These are phyloP conservation scores for Chromoteleia sp. DNA, from an alignment of 2,888 invertebrate genomes.

Conservation along the genomic window DNA sequence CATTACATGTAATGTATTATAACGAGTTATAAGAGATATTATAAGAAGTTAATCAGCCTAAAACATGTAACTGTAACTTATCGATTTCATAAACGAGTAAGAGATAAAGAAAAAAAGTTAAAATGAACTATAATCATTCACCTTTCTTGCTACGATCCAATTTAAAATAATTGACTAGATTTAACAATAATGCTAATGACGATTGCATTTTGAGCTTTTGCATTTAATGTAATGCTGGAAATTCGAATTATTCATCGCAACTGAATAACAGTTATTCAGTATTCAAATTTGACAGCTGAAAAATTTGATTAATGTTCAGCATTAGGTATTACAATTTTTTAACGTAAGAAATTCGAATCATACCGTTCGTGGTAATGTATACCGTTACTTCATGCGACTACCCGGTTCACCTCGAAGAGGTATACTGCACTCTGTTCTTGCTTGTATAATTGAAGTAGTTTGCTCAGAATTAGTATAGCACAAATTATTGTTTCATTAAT, in stretches of 20 bases:
- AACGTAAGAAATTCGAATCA: conserved; percentile 11
- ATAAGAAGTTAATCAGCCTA: not conserved
- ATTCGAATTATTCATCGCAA: conserved; percentile 20
- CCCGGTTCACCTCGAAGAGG: conserved; percentile 63
- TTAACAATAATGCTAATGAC: not conserved
- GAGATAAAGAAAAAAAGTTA: not conserved
- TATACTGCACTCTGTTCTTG: conserved; percentile 55
- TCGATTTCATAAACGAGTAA: not conserved
- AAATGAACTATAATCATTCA: conserved; percentile 1
- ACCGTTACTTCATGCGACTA: conserved; percentile 59
- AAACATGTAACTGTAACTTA: not conserved
- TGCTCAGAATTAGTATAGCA: conserved; percentile 33
- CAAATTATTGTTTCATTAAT: conserved; percentile 39
- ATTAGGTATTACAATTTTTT: conserved; percentile 12
- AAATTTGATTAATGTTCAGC: conserved; percentile 12
- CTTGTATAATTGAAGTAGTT: conserved; percentile 52
- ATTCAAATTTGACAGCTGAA: conserved; percentile 5
- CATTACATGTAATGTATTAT: conserved; percentile 6
- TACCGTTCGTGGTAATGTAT: conserved; percentile 27
- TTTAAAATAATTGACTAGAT: conserved; percentile 13
- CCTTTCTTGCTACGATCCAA: conserved; percentile 16
- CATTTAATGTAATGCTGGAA: conserved; percentile 21
- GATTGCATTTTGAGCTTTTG: conserved; percentile 14
- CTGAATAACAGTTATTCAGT: conserved; percentile 28
- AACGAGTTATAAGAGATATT: not conserved